Conservation (phyloP, 2,113 vertebrate species). For the Hyaena hyaena region DNA sequence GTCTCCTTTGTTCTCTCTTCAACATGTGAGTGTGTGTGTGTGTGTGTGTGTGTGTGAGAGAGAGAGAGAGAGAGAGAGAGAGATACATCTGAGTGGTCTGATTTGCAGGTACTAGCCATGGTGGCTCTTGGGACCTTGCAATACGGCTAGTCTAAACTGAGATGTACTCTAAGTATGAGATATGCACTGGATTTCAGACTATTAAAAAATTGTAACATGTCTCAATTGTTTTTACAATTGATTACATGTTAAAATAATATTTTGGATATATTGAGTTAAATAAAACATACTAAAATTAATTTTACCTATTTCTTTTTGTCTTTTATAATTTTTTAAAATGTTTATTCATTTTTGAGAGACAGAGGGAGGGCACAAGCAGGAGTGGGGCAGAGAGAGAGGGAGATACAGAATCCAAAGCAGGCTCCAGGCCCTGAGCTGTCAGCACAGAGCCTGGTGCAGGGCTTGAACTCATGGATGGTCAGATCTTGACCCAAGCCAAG, state of each 20-base stretch:
- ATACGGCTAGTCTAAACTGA: not conserved
- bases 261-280: not conserved
- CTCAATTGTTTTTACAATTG: not conserved
- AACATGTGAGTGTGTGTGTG: accelerated
- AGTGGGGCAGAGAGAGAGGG: too few species aligned
- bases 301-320: not conserved
- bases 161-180: not conserved
- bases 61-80: too few species aligned
- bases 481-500: too few species aligned
- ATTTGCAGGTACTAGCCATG: too few species aligned
- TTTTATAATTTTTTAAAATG: not conserved
- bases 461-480: too few species aligned
- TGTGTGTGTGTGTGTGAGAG: not conserved
- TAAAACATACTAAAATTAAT: not conserved
- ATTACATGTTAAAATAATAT: not conserved
- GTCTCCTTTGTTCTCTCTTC: not conserved
- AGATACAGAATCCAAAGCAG: too few species aligned
- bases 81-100: not conserved
- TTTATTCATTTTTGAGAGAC: too few species aligned
- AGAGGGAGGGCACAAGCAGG: too few species aligned
- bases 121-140: not conserved
- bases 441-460: too few species aligned
- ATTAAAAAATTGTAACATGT: not conserved
- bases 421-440: too few species aligned
- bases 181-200: not conserved